Evolutionary conservation across 2,113 vertebrate species (phyloP), one percentile per base, ranked within the genome.

Genomic region (Catharus fuscescens): DNA sequence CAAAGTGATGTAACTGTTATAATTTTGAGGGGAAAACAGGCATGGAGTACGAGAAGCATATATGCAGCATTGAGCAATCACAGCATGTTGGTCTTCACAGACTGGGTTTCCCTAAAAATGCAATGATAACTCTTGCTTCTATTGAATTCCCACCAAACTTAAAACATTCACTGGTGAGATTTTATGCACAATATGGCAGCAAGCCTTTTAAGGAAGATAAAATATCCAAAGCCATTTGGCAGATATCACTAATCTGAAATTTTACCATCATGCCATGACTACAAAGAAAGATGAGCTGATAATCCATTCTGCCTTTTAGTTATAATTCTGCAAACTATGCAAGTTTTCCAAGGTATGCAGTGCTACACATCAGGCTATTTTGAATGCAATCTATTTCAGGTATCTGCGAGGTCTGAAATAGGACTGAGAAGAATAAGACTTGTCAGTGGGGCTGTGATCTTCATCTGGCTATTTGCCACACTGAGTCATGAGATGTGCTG

Each of bases 381-480:
- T 79, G 64, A 85, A 88, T 78, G 57, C 53, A 76, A 18, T 78
- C 50, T 76, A 74, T 85, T 95, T 88, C 78, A 85, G 84, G 61
- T 85, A 72, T 36, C 73, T 36, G 8, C 45, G 61, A 69, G 28
- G n/a, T 95, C 93, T 95, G 84, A 92, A 96, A 87, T 81, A 79
- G 53, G 32, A 32, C 61, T 65, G 65, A 91, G 73, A 93, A 95
- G 89, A 95, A 84, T 87, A n/a, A 89, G 48, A 48, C 16, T 84
- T 92, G 73, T 72, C 86, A 89, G 48, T 12, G 45, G 89, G 70
- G 85, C 53, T 36, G 31, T 54, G 64, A 87, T 90, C 77, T 90
- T 90, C 65, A 85, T 64, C 86, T 81, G 80, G 73, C 73, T 95
- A 14, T 61, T 94, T 91, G 70, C 73, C 81, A 65, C 11, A 10